Conservation (phyloP, 1,140 invertebrate species). For the Akabosia matsudoensis region DNA sequence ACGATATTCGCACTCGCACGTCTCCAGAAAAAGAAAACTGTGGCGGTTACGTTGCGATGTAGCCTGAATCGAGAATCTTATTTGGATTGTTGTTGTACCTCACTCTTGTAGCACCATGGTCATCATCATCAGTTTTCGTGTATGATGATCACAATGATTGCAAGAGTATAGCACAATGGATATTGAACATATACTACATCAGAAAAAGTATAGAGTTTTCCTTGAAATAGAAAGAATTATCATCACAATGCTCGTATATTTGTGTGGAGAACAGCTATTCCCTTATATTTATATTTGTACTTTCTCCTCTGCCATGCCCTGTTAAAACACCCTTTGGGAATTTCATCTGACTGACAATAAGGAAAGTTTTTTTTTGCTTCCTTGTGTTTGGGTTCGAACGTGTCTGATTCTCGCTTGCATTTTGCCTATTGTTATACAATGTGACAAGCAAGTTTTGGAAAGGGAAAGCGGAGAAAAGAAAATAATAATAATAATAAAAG, state of each 20-base stretch:
- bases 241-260: too few species aligned
- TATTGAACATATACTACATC: too few species aligned
- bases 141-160: too few species aligned
- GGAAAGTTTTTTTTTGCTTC: not conserved
- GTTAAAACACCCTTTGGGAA: conserved; percentile 18
- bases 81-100: not conserved
- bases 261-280: too few species aligned
- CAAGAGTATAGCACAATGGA: too few species aligned
- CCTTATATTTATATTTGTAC: not conserved
- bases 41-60: not conserved
- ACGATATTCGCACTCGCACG: not conserved
- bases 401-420: not conserved
- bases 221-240: too few species aligned
- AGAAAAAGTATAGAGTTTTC: too few species aligned
- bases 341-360: conserved; percentile 3
- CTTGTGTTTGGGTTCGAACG: not conserved
- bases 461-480: not conserved
- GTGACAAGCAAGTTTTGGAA: not conserved
- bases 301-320: not conserved
- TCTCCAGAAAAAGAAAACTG: not conserved
- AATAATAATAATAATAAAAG: not conserved
- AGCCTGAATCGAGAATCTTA: conserved; percentile 8
- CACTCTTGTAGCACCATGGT: not conserved
- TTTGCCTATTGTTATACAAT: not conserved
- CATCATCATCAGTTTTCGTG: not conserved